These are phyloP conservation scores for Gryllus longicercus DNA, from an alignment of 2,888 invertebrate genomes.

Conservation along the genomic window DNA sequence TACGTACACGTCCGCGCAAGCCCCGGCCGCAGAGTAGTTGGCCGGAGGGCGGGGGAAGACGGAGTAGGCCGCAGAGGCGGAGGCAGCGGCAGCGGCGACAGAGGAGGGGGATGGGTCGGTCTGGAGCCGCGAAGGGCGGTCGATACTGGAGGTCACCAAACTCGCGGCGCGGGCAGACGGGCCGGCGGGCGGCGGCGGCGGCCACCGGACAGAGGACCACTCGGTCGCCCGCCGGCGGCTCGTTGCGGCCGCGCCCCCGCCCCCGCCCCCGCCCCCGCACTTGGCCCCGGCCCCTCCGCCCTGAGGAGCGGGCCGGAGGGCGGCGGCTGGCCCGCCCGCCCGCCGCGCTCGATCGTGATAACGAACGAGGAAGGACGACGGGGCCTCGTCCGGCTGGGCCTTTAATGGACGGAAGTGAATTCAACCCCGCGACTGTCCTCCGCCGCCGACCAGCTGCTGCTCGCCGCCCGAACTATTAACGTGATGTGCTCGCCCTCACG, in stretches of 20 bases:
- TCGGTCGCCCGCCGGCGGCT: not conserved
- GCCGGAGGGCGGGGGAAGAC: not conserved
- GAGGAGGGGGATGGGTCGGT: not conserved
- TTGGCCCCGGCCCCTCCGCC: too few relatives aligned
- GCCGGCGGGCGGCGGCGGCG: not conserved
- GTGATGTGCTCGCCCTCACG: too few relatives aligned
- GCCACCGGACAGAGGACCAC: too few relatives aligned
- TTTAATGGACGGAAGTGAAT: not conserved
- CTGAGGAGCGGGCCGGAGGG: not conserved
- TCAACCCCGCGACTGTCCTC: not conserved
- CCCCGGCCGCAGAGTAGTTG: too few relatives aligned
- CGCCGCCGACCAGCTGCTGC: not conserved
- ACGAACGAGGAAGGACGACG: not conserved
- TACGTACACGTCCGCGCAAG: too few relatives aligned
- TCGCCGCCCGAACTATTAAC: too few relatives aligned
- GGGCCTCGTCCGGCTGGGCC: not conserved
- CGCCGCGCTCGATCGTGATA: not conserved
- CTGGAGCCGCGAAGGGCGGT: constrained; percentile 6
- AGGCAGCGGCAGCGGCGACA: not conserved
- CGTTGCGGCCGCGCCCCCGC: not conserved
- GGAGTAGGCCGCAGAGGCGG: not conserved
- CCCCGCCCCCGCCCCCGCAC: too few relatives aligned
- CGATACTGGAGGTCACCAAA: constrained; percentile 1
- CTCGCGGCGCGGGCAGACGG: not conserved
- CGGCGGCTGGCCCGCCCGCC: not conserved